phyloP scores from a whole-genome alignment of 1,140 invertebrate genomes.

The Dufourea novaeangliae region DNA sequence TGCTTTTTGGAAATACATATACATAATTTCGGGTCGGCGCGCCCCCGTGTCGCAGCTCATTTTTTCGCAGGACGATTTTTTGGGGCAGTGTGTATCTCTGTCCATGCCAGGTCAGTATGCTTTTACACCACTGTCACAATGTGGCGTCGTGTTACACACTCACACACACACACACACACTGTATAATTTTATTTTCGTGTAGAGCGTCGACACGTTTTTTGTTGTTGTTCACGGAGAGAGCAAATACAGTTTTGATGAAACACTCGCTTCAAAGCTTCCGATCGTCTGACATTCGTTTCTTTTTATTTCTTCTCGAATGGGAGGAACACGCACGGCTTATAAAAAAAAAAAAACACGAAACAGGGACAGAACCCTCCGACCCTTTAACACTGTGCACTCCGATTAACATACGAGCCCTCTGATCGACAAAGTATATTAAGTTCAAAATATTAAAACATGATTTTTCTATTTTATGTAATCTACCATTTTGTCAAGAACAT shows the following conservation, averaged over 20 bases:
- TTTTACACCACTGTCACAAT: constrained; percentile 58
- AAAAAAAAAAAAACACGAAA: constrained; percentile 24
- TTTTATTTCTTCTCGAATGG: not conserved
- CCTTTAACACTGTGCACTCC: constrained; percentile 14
- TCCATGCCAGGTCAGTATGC: constrained; percentile 73
- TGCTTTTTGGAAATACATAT: constrained; percentile 30
- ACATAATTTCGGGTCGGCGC: constrained; percentile 6
- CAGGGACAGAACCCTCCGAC: constrained; percentile 47
- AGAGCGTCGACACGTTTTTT: constrained; percentile 41
- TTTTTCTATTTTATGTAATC: too few species aligned
- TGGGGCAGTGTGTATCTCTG: constrained; percentile 69
- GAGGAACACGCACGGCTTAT: constrained; percentile 53
- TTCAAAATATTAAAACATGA: too few species aligned
- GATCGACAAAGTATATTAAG: not conserved
- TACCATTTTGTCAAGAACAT: too few species aligned
- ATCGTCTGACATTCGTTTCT: not conserved
- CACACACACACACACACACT: constrained; percentile 1
- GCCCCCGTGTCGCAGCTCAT: constrained; percentile 39
- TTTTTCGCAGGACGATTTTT: constrained; percentile 68
- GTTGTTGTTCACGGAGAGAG: constrained; percentile 26
- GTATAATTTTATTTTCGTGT: constrained; percentile 8
- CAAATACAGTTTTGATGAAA: constrained; percentile 19
- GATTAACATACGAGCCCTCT: not conserved
- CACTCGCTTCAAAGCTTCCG: constrained; percentile 27
- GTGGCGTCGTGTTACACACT: constrained; percentile 57